These are phyloP conservation scores for Andrena bicolor DNA, from an alignment of 2,888 invertebrate species.

Conservation along the genomic window DNA sequence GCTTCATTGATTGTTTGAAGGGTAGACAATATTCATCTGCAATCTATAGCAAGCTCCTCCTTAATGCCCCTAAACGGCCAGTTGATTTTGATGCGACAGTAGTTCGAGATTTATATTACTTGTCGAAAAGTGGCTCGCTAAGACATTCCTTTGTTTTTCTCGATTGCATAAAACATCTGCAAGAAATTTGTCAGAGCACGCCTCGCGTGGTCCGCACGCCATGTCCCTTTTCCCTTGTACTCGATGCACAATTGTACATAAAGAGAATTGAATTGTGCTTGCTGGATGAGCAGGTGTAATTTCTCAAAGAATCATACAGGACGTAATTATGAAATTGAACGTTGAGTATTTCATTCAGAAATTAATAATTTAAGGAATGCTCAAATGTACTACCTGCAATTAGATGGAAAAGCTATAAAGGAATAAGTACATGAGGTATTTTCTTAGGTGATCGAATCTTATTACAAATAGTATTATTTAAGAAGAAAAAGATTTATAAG, in stretches of 20 bases:
- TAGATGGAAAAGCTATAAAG: slow-evolving; percentile 11
- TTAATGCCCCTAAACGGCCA: not conserved
- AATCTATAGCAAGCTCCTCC: not conserved
- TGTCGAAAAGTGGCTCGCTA: slow-evolving; percentile 42
- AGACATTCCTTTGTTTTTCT: not conserved
- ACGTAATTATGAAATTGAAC: not conserved
- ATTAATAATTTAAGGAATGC: not conserved
- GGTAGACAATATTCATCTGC: not conserved
- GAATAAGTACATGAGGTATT: not conserved
- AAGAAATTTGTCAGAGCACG: not conserved
- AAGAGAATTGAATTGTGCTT: not conserved
- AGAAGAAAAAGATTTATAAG: not conserved
- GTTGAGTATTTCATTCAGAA: not conserved
- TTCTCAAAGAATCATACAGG: not conserved
- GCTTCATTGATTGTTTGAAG: not conserved
- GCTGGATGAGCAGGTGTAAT: not conserved
- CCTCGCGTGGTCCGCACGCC: not conserved
- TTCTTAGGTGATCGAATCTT: not conserved
- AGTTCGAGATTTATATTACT: not conserved
- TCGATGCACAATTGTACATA: not conserved
- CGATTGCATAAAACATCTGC: not conserved
- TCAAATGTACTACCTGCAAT: not conserved
- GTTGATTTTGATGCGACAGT: not conserved
- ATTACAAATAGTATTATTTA: slow-evolving; percentile 2
- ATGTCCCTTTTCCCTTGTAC: not conserved